These are phyloP conservation scores for Clusia tigrina DNA, from an alignment of 2,888 invertebrate species.

Conservation along the genomic window DNA sequence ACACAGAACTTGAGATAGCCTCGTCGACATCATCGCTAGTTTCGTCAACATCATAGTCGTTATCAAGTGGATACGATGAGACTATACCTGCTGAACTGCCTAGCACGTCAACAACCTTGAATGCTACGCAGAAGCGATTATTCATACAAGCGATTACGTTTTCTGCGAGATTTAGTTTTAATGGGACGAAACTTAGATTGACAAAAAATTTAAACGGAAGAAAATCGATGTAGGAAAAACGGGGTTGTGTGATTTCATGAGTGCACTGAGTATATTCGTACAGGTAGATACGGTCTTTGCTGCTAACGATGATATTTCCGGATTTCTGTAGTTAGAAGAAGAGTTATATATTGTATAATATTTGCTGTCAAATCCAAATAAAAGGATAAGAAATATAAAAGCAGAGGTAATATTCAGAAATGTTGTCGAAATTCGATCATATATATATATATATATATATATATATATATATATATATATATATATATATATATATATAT, in stretches of 20 bases:
- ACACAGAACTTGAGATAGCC: slow-evolving; percentile 50
- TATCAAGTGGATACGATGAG: not conserved
- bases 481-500: no score
- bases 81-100: not conserved
- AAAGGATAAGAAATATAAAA: not conserved
- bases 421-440: no score
- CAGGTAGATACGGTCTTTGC: slow-evolving; percentile 62
- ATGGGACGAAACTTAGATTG: slow-evolving; percentile 71
- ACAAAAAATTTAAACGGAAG: slow-evolving; percentile 73
- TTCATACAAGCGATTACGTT: slow-evolving; percentile 74
- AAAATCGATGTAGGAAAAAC: slow-evolving; percentile 74
- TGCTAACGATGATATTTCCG: slow-evolving; percentile 60
- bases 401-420: not conserved
- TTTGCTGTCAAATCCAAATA: no score
- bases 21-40: slow-evolving; percentile 39
- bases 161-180: slow-evolving; percentile 71
- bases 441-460: no score
- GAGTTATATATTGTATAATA: no score
- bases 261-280: slow-evolving; percentile 73
- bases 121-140: slow-evolving; percentile 70
- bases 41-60: slow-evolving; percentile 39
- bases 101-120: slow-evolving; percentile 66
- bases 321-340: no score
- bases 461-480: no score
- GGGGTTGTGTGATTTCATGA: slow-evolving; percentile 71